Base-by-base conservation (phyloP, 2,888 invertebrate genomes). In the Notocelia uddmanniana region DNA sequence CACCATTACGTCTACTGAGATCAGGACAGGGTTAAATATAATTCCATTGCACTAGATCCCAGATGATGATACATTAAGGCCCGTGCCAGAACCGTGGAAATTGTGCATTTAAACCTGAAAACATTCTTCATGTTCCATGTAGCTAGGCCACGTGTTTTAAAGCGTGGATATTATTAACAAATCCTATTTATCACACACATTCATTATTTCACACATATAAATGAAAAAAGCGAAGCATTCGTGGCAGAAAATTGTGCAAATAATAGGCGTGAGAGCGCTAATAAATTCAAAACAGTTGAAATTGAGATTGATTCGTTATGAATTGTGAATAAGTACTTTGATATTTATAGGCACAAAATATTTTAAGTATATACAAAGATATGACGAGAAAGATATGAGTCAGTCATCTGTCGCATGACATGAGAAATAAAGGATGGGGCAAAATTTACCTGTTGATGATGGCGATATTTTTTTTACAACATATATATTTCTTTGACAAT, bases 151-250 rank as follows among this genome's bases (percentile, higher is more conserved):
- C 13, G 21, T 37, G 23, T 50, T 62, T 23, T 9, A 26, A 26
- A 60, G 63, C 34, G 37, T 50, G 34, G 13, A 58, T 64, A 54
- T 58, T 48, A 50, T n/a, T 34, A 37, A 10, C 37, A 9, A 64
- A 54, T n/a, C 54, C 21, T 52, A 15, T 55, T 54, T 55, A 55
- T 55, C 55, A 52, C n/a, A n/a, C 18, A 52, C 63, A 50, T 13
- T 50, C 48, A n/a, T 31, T 63, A 69, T 57, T 63, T 26, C 34
- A 58, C 41, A 59, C 52, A 58, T 50, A 58, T 26, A 41, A 41
- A 37, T 70, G 64, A 66, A 64, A 70, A 58, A 70, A 52, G 50
- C 52, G 23, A 52, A 59, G 58, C 70, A 59, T 59, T 52, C 66
- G 26, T 52, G 9, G 37, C 3, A 9, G 31, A 37, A 60, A 68